Percentiles rank a stretch among this genome's conserved stretches.
Evolutionary conservation across 2,888 invertebrate genomes (phyloP).

Genomic region (Limnephilus rhombicus): DNA sequence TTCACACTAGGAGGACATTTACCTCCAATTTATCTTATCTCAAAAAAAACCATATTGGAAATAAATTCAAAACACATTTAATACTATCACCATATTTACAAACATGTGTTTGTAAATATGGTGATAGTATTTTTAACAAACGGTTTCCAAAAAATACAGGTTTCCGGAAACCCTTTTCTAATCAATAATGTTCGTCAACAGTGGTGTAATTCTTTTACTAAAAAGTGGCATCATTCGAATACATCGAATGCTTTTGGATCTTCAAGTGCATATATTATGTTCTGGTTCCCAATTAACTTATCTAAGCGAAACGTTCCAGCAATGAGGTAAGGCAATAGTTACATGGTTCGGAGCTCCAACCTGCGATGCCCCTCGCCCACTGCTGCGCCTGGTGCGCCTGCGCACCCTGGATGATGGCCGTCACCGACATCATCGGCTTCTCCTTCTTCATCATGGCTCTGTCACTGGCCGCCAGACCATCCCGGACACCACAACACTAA

Average conservation of each 20-base stretch:
- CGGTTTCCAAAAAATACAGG: not conserved
- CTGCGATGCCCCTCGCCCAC: conserved; percentile 78
- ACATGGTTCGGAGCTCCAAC: conserved; percentile 57
- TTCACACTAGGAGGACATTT: not conserved
- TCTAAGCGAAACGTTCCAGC: not conserved
- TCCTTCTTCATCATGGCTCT: conserved; percentile 88
- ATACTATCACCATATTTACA: too few relatives aligned
- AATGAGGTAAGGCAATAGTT: conserved; percentile 25
- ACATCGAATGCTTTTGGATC: too few relatives aligned
- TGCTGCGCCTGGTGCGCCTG: conserved; percentile 80
- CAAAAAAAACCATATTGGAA: not conserved
- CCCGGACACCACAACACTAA: not conserved
- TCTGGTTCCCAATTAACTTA: not conserved
- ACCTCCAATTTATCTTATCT: not conserved
- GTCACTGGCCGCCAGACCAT: not conserved
- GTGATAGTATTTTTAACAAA: not conserved
- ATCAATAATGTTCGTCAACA: not conserved
- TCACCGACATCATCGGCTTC: conserved; percentile 91
- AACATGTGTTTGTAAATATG: not conserved
- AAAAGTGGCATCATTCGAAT: not conserved
- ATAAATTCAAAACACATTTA: not conserved
- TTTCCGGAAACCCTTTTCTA: not conserved
- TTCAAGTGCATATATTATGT: not conserved
- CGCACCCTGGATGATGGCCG: conserved; percentile 86
- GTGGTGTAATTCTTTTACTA: not conserved